Evolutionary conservation across 2,113 vertebrate genomes (phyloP), one percentile per base, ranked within the genome.

Genomic region (Thamnophis sirtalis): DNA sequence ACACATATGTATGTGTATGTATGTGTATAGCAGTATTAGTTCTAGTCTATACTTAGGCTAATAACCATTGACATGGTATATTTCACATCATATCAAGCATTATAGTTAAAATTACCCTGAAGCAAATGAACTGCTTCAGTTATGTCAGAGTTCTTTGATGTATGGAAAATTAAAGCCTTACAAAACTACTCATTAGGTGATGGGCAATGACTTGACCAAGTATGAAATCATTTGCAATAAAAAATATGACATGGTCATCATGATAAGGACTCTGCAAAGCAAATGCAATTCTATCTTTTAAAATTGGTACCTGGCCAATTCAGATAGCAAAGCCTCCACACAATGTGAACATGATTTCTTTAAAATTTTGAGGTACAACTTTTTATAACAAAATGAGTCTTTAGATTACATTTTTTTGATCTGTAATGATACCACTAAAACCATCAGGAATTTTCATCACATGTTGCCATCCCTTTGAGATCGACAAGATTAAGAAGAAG

Each of bases 161-260:
- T 91, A 11, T n/a, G 89, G 93, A 92, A 93, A 90, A 87, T n/a
- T 73, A 91, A 86, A 22, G 21, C 63, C 0, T 0, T 10, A 50
- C 22, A 94, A 86, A 58, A 91, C 55, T 38, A 89, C 49, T 92
- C 91, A 24, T 58, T 60, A 93, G 86, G 19, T 49, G 86, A 5
- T 60, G 28, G 92, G 86, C 50, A 19, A 0, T 8, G 28, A 84
- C 0, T 24, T 7, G 68, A 90, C 87, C 56, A 49, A 87, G 63
- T 24, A 90, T 87, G 55, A 91, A 90, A 87, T 58, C 9, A 10
- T 49, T 0, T 8, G 38, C 33, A n/a, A 68, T 13, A 88, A 88
- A 85, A 89, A 50, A 80, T 9, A 58, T 89, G 48, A 91, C 58
- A 58, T 28, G 17, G 2, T 24, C 13, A 60, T 38, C 10, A 53